Evolutionary conservation across 2,888 invertebrate genomes (phyloP).

Genomic region (Stenichneumon culpator): DNA sequence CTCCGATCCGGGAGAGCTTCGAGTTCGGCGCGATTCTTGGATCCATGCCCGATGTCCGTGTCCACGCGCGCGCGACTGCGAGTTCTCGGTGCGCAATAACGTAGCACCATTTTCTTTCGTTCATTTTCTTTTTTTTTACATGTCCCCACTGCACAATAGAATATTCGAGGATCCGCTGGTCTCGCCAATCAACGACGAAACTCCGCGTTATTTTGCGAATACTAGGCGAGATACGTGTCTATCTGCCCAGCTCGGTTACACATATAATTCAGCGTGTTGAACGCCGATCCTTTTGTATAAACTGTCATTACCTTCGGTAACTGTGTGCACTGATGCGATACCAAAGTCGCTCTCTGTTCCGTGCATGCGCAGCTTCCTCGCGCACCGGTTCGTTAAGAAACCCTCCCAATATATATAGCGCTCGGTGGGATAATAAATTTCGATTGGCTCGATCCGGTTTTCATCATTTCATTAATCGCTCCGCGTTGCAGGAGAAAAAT

Average conservation of each 20-base stretch:
- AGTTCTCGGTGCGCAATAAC: conserved; percentile 37
- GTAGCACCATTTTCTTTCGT: conserved; percentile 6
- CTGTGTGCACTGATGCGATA: conserved; percentile 5
- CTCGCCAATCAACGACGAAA: conserved; percentile 35
- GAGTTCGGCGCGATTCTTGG: conserved; percentile 61
- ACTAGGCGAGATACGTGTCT: background rate
- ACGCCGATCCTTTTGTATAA: conserved; percentile 39
- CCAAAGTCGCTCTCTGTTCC: background rate
- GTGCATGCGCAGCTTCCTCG: conserved; percentile 7
- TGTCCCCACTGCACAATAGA: background rate
- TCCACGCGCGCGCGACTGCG: conserved; percentile 35
- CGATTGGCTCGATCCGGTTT: conserved; percentile 52
- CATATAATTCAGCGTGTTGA: conserved; percentile 32
- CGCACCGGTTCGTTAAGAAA: conserved; percentile 43
- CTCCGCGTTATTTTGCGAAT: conserved; percentile 16
- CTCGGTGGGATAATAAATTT: conserved; percentile 48
- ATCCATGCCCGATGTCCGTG: conserved; percentile 64
- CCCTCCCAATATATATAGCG: conserved; percentile 16
- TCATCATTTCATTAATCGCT: conserved; percentile 54
- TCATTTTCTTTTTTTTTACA: background rate
- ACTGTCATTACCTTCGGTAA: conserved; percentile 33
- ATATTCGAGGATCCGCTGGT: background rate
- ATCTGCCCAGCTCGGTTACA: background rate
- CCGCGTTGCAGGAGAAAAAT: conserved; percentile 30
- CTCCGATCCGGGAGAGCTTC: conserved; percentile 39